Evolutionary conservation across 2,113 vertebrate genomes (phyloP).

Genomic region (Genyomyrus donnyi): DNA sequence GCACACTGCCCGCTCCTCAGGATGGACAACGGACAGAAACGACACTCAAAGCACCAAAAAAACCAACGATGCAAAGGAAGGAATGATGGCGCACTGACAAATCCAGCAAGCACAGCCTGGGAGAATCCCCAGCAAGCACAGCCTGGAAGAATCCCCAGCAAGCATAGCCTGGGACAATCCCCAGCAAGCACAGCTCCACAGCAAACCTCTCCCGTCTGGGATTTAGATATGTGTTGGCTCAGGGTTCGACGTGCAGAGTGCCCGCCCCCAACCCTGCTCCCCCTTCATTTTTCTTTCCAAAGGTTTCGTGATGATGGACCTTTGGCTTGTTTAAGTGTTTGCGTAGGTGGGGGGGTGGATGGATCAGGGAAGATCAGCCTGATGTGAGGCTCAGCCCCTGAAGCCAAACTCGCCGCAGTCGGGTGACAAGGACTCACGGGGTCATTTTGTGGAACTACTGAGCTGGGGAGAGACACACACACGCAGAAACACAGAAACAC

Average conservation of each 20-base stretch:
- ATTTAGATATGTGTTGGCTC: neutral
- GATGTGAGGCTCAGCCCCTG: neutral
- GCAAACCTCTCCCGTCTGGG: neutral
- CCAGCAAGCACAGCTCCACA: neutral
- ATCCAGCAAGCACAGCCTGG: neutral
- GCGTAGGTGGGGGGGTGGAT: neutral
- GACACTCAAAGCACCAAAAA: neutral
- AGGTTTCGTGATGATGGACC: slow-evolving; percentile 27
- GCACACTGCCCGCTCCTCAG: neutral
- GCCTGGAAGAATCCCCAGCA: neutral
- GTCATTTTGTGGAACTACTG: neutral
- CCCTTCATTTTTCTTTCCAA: slow-evolving; percentile 21
- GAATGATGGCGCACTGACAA: neutral
- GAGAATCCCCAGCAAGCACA: neutral
- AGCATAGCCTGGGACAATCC: neutral
- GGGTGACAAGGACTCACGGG: neutral
- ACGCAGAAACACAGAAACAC: neutral
- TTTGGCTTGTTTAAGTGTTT: slow-evolving; percentile 19
- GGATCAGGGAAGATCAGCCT: neutral
- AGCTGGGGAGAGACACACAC: neutral
- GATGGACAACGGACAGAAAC: neutral
- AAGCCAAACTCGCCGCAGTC: neutral
- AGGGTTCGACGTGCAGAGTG: neutral
- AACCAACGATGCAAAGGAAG: neutral
- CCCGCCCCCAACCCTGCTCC: neutral